Evolutionary conservation across 2,113 vertebrate genomes (phyloP).

Genomic region (Bos indicus): DNA sequence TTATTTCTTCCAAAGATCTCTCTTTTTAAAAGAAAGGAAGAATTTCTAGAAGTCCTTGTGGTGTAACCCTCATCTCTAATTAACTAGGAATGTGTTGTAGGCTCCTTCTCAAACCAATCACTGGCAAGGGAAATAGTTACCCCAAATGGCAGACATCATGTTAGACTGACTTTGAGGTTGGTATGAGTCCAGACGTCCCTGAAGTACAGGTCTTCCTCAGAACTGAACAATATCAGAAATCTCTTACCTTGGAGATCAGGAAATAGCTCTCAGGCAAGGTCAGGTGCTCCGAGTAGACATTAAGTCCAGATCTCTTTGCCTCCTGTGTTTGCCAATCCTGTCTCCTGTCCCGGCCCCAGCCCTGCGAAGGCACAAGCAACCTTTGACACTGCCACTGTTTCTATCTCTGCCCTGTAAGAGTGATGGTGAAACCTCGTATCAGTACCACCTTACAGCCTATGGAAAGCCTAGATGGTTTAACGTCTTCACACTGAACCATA

Average conservation of each 20-base stretch:
- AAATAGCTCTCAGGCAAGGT: not conserved
- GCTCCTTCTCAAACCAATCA: not conserved
- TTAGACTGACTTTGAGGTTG: not conserved
- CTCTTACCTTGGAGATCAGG: not conserved
- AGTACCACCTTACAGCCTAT: not conserved
- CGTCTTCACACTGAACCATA: not conserved
- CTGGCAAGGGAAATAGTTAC: not conserved
- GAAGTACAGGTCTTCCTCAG: not conserved
- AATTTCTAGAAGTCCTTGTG: not conserved
- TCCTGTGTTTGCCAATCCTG: not conserved
- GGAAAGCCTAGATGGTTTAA: not conserved
- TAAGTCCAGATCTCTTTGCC: not conserved
- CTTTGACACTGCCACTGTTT: not conserved
- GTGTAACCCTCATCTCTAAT: not conserved
- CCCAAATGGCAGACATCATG: not conserved
- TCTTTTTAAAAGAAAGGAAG: not conserved
- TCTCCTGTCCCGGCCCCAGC: not conserved
- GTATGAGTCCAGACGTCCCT: not conserved
- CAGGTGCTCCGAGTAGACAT: not conserved
- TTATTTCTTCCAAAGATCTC: not conserved
- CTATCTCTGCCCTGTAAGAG: not conserved
- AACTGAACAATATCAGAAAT: not conserved
- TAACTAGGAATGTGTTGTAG: not conserved
- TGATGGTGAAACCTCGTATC: not conserved
- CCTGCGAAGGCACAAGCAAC: not conserved